These are phyloP conservation scores for Drosophila falleni DNA, from an alignment of 2,888 invertebrate species.

Conservation along the genomic window DNA sequence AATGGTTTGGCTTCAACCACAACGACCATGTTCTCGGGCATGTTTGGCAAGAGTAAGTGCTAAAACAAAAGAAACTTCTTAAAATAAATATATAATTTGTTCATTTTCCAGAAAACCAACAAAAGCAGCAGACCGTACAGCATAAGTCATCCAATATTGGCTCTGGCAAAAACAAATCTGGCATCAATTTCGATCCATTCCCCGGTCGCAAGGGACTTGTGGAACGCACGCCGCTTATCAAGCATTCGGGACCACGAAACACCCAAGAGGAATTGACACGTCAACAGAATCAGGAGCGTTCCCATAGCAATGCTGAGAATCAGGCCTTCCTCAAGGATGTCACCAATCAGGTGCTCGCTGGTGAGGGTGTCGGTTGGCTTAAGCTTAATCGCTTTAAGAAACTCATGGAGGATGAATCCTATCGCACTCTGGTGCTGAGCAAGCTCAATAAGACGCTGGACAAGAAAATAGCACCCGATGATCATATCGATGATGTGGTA, in stretches of 20 bases:
- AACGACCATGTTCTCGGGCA: slow-evolving; percentile 96
- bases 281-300: slow-evolving; percentile 89
- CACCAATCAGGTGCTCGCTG: slow-evolving; percentile 85
- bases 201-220: slow-evolving; percentile 93
- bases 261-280: slow-evolving; percentile 89
- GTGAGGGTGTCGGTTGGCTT: slow-evolving; percentile 94
- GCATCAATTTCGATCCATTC: slow-evolving; percentile 90
- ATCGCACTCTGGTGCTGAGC: slow-evolving; percentile 97
- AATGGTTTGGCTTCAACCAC: slow-evolving; percentile 97
- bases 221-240: slow-evolving; percentile 95
- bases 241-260: slow-evolving; percentile 90
- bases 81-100: not conserved
- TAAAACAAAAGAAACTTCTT: not conserved
- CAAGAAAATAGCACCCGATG: slow-evolving; percentile 96
- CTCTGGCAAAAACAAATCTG: slow-evolving; percentile 78
- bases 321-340: slow-evolving; percentile 97
- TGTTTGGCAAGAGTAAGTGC: slow-evolving; percentile 91
- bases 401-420: slow-evolving; percentile 99
- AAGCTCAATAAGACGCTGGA: slow-evolving; percentile 97
- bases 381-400: slow-evolving; percentile 96
- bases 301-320: slow-evolving; percentile 94
- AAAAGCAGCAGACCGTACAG: slow-evolving; percentile 65
- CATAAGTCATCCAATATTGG: slow-evolving; percentile 51
- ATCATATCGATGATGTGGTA: slow-evolving; percentile 99
- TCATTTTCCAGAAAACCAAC: slow-evolving; percentile 73